Percentiles rank a stretch among this genome's conserved stretches.
Evolutionary conservation across 2,113 vertebrate genomes (phyloP).

Genomic region (Lepus europaeus): DNA sequence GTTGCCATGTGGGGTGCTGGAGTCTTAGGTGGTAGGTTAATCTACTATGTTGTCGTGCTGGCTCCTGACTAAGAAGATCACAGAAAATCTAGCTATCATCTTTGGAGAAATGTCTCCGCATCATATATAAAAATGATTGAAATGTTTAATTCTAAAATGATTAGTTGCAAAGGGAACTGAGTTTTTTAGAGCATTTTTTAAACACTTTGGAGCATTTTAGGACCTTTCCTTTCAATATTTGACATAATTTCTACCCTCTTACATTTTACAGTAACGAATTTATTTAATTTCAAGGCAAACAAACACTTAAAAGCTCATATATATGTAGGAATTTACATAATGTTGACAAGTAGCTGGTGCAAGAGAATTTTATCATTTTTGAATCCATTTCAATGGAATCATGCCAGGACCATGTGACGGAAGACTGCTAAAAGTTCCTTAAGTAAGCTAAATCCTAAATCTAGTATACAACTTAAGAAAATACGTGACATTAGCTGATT

Average conservation of each 20-base stretch:
- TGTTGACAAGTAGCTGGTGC: background rate
- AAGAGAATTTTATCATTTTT: background rate
- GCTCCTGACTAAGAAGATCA: background rate
- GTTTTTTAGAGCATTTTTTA: background rate
- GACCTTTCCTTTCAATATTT: background rate
- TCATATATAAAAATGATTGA: background rate
- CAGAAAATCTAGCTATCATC: background rate
- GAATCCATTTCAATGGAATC: background rate
- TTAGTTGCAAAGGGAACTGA: background rate
- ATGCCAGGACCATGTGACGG: background rate
- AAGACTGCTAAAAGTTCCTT: constrained; percentile 11
- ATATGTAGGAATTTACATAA: background rate
- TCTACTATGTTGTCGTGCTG: too few species aligned
- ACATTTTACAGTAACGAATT: background rate
- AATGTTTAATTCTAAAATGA: background rate
- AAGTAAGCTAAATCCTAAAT: constrained; percentile 6
- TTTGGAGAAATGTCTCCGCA: background rate
- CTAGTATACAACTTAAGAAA: constrained; percentile 18
- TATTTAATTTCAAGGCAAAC: background rate
- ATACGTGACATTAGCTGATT: constrained; percentile 20
- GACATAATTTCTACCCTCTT: background rate
- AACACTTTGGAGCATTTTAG: background rate
- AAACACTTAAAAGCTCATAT: background rate
- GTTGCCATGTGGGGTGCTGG: too few species aligned
- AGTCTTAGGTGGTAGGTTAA: too few species aligned